Evolutionary conservation across 23 tunicate genomes (phyloP), one percentile per base, ranked within the genome.

Genomic region (Styela clava): DNA sequence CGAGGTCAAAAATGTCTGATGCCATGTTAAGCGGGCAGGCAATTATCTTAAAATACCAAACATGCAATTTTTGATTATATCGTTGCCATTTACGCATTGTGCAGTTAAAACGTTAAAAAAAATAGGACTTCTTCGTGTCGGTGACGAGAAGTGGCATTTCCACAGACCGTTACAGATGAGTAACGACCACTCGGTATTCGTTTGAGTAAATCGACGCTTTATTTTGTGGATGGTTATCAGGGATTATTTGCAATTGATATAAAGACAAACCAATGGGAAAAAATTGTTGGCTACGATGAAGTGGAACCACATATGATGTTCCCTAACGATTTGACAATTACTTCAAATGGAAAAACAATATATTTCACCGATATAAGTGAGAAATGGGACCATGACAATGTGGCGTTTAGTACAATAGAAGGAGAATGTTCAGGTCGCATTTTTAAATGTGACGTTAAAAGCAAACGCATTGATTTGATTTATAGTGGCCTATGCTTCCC

Each of bases 131-230:
- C n/a, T n/a, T n/a, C n/a, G n/a, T n/a, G n/a, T n/a, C n/a, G n/a
- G n/a, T n/a, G n/a, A n/a, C n/a, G n/a, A n/a, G n/a, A n/a, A n/a
- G n/a, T n/a, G n/a, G n/a, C n/a, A n/a, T n/a, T n/a, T n/a, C n/a
- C n/a, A n/a, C n/a, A n/a, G n/a, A n/a, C n/a, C n/a, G n/a, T n/a
- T n/a, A n/a, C n/a, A n/a, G n/a, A n/a, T n/a, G n/a, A n/a, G n/a
- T n/a, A n/a, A 52, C 81, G 81, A 0, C 81, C 81, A 19, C 81
- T 76, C 16, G 81, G 81, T 33, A 44, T 76, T 52, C 35, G 81
- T 28, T 16, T 35, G 12, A 21, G 21, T 76, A 24, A 27, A 25
- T 9, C 37, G 27, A 25, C 16, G 0, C 67, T 76, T 12, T 76
- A 44, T 44, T 52, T 76, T 56, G 64, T 56, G 7, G 81, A 76